Percentiles rank a stretch among this genome's conserved stretches.
These are phyloP conservation scores for Acanthiza pusilla DNA, from an alignment of 2,797 vertebrate genomes.

Conservation along the genomic window DNA sequence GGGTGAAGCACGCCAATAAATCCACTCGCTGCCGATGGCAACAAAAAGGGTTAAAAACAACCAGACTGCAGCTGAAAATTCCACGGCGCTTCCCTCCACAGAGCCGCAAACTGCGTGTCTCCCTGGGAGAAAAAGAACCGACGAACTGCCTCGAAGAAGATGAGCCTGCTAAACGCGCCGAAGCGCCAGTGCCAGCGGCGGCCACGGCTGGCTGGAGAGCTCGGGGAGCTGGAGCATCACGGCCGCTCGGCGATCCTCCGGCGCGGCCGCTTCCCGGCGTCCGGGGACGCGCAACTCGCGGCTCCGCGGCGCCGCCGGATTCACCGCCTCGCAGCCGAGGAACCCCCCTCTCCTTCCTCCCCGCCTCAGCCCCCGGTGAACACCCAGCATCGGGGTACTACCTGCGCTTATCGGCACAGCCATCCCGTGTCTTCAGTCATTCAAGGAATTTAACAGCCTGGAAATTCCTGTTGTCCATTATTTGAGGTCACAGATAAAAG, in stretches of 20 bases:
- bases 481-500: conserved; percentile 80
- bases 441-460: conserved; percentile 83
- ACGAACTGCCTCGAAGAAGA: not conserved
- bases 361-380: conserved; percentile 40
- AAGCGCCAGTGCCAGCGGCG: not conserved
- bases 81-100: conserved; percentile 18
- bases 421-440: conserved; percentile 84
- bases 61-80: conserved; percentile 32
- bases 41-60: conserved; percentile 33
- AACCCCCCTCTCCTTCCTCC: conserved; percentile 63
- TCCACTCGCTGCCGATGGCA: not conserved
- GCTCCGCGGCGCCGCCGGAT: conserved; percentile 16
- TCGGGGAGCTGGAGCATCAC: not conserved
- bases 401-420: conserved; percentile 83
- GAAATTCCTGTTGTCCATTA: conserved; percentile 85
- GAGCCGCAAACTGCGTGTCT: not conserved
- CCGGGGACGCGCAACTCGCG: conserved; percentile 18
- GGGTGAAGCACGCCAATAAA: not conserved
- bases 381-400: conserved; percentile 77
- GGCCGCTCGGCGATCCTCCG: not conserved
- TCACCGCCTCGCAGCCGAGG: conserved; percentile 46
- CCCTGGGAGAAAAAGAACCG: not conserved
- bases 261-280: not conserved
- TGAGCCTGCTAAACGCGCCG: not conserved
- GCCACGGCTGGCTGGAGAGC: not conserved